Percentiles rank a stretch among this genome's conserved stretches.
Evolutionary conservation across 2,113 vertebrate genomes (phyloP).

Genomic region (Poecile atricapillus): DNA sequence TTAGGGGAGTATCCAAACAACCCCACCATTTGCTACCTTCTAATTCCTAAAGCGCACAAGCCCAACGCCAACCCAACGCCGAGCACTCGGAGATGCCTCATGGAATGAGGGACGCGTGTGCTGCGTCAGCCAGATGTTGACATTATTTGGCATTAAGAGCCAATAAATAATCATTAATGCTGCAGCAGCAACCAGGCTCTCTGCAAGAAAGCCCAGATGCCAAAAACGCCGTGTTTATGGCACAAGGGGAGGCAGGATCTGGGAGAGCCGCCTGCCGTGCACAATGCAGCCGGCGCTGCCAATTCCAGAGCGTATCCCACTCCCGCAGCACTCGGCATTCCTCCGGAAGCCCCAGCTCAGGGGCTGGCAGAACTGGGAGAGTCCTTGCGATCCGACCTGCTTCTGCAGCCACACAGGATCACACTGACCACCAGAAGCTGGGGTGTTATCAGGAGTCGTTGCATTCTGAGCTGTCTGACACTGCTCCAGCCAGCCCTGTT

Average conservation of each 20-base stretch:
- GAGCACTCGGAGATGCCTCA: neutral
- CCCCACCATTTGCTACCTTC: neutral
- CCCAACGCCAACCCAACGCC: neutral
- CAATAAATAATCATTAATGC: neutral
- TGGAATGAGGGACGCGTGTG: neutral
- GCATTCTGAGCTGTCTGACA: neutral
- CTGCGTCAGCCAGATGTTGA: neutral
- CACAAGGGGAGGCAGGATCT: neutral
- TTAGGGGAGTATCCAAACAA: slow-evolving; percentile 25
- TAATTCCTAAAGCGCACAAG: neutral
- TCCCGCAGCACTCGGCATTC: fast-evolving
- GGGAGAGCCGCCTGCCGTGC: neutral
- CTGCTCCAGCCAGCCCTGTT: fast-evolving
- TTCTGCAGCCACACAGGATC: neutral
- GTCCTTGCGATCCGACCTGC: fast-evolving
- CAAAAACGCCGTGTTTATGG: neutral
- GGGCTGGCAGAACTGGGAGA: neutral
- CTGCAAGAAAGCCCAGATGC: neutral
- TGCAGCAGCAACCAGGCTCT: neutral
- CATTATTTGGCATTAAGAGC: neutral
- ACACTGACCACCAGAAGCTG: neutral
- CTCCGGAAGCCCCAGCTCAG: neutral
- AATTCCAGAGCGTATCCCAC: neutral
- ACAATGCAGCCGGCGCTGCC: neutral
- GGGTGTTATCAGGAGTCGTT: fast-evolving